Conservation (phyloP, 2,797 vertebrate species). For the Apogon hyalosoma region DNA sequence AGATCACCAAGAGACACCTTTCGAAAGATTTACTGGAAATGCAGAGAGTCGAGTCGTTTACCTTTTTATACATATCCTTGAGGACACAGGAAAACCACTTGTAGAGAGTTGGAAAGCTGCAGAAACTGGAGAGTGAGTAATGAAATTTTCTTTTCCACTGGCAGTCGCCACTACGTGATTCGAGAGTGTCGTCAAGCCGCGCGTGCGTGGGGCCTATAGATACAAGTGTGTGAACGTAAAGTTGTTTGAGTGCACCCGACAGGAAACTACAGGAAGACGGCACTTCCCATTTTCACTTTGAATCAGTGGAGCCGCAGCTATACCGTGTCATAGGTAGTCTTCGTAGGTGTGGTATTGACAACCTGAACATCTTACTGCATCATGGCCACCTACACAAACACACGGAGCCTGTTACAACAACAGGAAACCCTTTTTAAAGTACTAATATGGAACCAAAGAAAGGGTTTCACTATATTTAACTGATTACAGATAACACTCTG, state of each 20-base stretch:
- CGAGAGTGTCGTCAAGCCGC: slow-evolving; percentile 66
- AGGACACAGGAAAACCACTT: slow-evolving; percentile 91
- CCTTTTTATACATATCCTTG: slow-evolving; percentile 94
- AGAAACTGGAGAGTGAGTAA: slow-evolving; percentile 94
- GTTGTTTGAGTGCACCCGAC: slow-evolving; percentile 86
- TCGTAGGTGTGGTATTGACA: slow-evolving; percentile 76
- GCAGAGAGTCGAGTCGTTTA: slow-evolving; percentile 78
- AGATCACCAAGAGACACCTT: slow-evolving; percentile 52
- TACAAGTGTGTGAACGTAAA: slow-evolving; percentile 86
- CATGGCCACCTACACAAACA: slow-evolving; percentile 67
- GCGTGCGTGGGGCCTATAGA: slow-evolving; percentile 67
- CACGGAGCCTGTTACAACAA: slow-evolving; percentile 77
- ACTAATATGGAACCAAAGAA: slow-evolving; percentile 16
- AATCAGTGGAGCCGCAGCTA: slow-evolving; percentile 81
- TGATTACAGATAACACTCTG: neutral
- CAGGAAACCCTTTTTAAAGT: slow-evolving; percentile 72
- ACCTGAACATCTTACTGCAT: slow-evolving; percentile 64
- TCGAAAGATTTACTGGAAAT: slow-evolving; percentile 69
- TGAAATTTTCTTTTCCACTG: slow-evolving; percentile 98
- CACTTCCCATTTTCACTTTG: slow-evolving; percentile 94
- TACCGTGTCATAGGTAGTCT: slow-evolving; percentile 62
- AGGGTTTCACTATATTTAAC: slow-evolving; percentile 1
- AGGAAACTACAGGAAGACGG: slow-evolving; percentile 93
- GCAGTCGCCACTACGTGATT: slow-evolving; percentile 84
- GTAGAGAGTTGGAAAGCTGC: slow-evolving; percentile 90